Base-by-base conservation (phyloP, 2,888 invertebrate genomes). In the Volucella inanis region DNA sequence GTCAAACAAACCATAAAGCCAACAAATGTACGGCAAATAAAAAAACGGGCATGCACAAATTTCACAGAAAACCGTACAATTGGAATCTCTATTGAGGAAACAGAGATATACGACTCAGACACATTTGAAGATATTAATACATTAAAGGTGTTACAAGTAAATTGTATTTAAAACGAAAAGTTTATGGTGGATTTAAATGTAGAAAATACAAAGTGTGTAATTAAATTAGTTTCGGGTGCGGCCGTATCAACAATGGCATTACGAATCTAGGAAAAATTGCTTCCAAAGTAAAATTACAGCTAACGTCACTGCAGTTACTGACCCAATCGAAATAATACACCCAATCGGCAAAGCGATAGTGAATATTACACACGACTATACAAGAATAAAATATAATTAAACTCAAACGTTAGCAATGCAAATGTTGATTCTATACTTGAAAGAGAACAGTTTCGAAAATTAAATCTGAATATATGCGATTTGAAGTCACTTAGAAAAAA, bases 301-400 rank as follows among this genome's bases (percentile, higher is more conserved):
- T 71, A 6, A 68, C 68, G 3, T 47, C 67, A 14, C 68, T 61
- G 55, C 52, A 61, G 75, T 43, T 80, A 50, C 18, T 61, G 41
- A 81, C 70, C 11, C 70, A 1, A 52, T 62, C 10, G 49, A 81
- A 70, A 55, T 80, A 54, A 80, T 80, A 75, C 52, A 64, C 18
- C 74, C 54, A 12, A 31, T 61, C 41, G 64, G 54, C 4, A 52
- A 43, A 22, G 61, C 52, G 31, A 50, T 54, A 54, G 52, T 54
- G 8, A 52, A 52, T 41, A 45, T 57, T 3, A 15, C 52, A 15
- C 41, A 72, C 72, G 62, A 61, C 41, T 41, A 18, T 31, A 31
- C 31, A 31, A 31, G 6, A 31, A 31, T 31, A 31, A 31, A 31
- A 31, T 31, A 4, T 31, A 31, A 31, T 31, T n/a, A n/a, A n/a